Evolutionary conservation across 2,888 invertebrate genomes (phyloP), one percentile per base, ranked within the genome.

Genomic region (Drosophila cognata): DNA sequence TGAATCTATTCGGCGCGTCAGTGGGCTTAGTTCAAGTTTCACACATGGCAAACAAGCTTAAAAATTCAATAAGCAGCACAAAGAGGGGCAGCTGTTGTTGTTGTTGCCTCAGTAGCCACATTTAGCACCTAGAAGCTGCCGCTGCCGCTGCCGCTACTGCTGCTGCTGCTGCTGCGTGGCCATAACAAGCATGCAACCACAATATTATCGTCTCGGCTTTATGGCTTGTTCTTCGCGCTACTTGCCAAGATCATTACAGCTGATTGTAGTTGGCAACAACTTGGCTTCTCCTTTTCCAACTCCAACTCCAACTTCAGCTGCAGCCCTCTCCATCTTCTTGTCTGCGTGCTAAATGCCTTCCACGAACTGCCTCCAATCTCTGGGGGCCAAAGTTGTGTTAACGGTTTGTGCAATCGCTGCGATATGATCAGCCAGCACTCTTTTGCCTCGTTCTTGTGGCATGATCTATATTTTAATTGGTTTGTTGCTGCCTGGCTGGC

Each of bases 391-490:
- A 70, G 71, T 77, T 74, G 65, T 77, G 52, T 76, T 85, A 85
- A 85, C 84, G 84, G 84, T 86, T 85, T 74, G 74, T 67, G 71
- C 61, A 71, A 41, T 63, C 63, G 46, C 69, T 60, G 33, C 53
- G 82, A 84, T 84, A 78, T 65, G 72, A 84, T 83, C 84, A 58
- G 61, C 43, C 48, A 56, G 60, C 53, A 57, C 52, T 48, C 38
- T 41, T 29, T 41, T 66, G 71, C 48, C 35, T 31, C 16, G 48
- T 55, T 51, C 71, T 63, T 71, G 74, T 77, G 80, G 80, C 80
- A 87, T 86, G 85, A 87, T 87, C 85, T 85, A 86, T 87, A 85
- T 86, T 87, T 86, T 86, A 86, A 86, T 86, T 86, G 85, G 85
- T 72, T 64, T 81, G 81, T 64, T 66, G 51, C 67, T 74, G 63